Evolutionary conservation across 2,113 vertebrate species (phyloP).

Genomic region (Puffinus mauretanicus): DNA sequence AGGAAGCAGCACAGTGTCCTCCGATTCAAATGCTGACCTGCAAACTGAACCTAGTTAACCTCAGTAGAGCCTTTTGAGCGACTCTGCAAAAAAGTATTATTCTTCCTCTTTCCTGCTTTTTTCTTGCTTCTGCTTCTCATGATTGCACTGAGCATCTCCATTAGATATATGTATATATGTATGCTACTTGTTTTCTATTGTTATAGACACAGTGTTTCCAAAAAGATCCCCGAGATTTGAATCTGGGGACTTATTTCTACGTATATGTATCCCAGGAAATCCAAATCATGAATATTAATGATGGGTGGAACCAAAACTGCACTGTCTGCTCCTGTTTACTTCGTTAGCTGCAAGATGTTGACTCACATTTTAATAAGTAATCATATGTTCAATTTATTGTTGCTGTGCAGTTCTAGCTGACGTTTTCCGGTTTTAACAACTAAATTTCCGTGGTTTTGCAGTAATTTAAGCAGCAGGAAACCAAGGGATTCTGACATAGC

Average conservation of each 20-base stretch:
- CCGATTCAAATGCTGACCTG: background rate
- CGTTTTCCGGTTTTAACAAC: slow-evolving; percentile 24
- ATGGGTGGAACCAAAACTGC: background rate
- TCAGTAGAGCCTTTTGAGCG: background rate
- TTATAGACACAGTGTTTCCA: background rate
- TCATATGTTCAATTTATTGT: background rate
- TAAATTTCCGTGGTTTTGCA: slow-evolving; percentile 22
- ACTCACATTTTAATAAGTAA: slow-evolving; percentile 60
- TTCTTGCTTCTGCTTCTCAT: background rate
- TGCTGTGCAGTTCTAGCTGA: slow-evolving; percentile 17
- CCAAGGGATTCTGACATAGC: slow-evolving; percentile 4
- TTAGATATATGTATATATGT: background rate
- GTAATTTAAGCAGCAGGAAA: slow-evolving; percentile 18
- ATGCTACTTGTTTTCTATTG: background rate
- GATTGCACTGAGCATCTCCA: background rate
- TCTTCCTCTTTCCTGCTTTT: background rate
- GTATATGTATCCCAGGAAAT: background rate
- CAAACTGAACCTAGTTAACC: background rate
- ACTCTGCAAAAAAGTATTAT: background rate
- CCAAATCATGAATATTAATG: background rate
- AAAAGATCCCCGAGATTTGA: background rate
- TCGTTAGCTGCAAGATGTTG: slow-evolving; percentile 22
- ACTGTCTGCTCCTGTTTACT: background rate
- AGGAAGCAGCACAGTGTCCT: background rate
- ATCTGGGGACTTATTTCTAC: background rate